These are phyloP conservation scores for Cavia porcellus DNA, from an alignment of 2,113 vertebrate species.

Conservation along the genomic window DNA sequence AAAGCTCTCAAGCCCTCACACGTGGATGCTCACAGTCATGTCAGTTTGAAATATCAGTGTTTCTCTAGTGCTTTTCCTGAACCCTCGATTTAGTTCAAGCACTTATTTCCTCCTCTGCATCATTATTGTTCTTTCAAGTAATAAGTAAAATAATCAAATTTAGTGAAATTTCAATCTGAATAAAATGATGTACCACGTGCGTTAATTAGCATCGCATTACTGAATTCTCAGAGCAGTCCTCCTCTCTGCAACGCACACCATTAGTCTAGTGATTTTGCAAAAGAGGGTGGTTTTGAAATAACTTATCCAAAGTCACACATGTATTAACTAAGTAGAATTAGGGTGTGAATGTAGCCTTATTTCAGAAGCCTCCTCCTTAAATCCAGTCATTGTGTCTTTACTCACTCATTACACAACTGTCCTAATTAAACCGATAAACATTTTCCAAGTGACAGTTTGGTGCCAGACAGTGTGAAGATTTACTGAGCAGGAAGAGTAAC, in stretches of 20 bases:
- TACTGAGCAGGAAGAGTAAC: neutral
- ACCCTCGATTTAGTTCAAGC: neutral
- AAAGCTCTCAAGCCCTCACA: neutral
- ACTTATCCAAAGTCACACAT: neutral
- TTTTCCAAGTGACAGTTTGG: neutral
- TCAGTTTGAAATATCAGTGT: neutral
- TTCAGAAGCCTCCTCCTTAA: neutral
- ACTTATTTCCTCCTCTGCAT: neutral
- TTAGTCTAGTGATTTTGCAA: neutral
- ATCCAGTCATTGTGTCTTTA: neutral
- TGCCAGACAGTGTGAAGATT: slow-evolving; percentile 34
- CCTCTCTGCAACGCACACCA: neutral
- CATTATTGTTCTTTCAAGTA: neutral
- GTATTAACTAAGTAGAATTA: neutral
- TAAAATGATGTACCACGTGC: neutral
- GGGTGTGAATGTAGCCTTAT: neutral
- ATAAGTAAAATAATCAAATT: neutral
- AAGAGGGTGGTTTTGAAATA: neutral
- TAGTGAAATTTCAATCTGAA: neutral
- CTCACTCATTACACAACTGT: neutral
- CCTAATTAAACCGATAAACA: slow-evolving; percentile 55
- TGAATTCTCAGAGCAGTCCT: neutral
- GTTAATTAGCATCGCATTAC: neutral
- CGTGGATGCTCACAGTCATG: neutral
- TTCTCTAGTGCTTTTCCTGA: neutral